Evolutionary conservation across 2,113 vertebrate genomes (phyloP).

Genomic region (Cyprinus carpio): DNA sequence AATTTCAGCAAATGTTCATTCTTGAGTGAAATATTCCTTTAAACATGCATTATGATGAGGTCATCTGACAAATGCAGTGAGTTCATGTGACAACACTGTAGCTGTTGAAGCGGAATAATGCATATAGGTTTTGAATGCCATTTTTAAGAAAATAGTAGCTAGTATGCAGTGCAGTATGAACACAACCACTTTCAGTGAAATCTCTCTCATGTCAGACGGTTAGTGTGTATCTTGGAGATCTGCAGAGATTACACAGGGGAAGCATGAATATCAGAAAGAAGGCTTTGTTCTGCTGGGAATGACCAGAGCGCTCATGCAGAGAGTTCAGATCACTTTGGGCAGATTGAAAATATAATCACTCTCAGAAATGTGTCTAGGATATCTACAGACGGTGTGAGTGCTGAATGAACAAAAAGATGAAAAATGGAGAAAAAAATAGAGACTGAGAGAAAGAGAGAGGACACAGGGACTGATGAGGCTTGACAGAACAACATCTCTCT

Average conservation of each 20-base stretch:
- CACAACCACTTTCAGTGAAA: background rate
- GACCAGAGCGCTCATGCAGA: conserved; percentile 29
- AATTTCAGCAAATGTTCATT: no score
- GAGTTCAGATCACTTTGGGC: conserved; percentile 7
- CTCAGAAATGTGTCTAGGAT: conserved; percentile 34
- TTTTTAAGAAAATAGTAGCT: background rate
- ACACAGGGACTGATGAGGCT: conserved; percentile 62
- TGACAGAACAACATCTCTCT: conserved; percentile 64
- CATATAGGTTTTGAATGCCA: background rate
- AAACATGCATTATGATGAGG: no score
- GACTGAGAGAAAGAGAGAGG: background rate
- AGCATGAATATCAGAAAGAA: conserved; percentile 17
- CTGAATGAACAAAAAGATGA: background rate
- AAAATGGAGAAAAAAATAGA: conserved; percentile 52
- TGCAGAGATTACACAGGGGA: background rate
- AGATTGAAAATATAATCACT: conserved; percentile 45
- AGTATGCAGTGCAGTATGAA: background rate
- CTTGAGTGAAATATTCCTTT: no score
- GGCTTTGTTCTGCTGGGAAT: background rate
- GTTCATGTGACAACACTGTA: background rate
- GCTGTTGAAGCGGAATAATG: background rate
- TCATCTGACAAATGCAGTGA: no score
- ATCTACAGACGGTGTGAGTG: background rate
- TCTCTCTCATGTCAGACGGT: background rate
- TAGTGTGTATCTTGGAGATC: background rate